Evolutionary conservation across 2,888 invertebrate species (phyloP).

Genomic region (Polietes domitor): DNA sequence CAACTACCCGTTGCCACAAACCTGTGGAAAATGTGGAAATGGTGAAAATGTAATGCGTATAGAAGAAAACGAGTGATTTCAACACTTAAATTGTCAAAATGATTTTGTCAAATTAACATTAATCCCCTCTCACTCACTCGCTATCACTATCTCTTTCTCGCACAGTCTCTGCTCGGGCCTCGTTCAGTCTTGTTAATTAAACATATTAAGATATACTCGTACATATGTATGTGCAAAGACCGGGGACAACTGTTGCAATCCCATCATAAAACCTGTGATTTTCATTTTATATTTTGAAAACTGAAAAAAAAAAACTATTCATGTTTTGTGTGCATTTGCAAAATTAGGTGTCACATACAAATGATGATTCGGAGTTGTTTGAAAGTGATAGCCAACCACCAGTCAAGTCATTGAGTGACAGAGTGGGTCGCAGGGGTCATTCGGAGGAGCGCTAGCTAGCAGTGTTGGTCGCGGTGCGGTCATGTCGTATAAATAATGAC

Average conservation of each 20-base stretch:
- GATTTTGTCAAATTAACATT: conserved; percentile 24
- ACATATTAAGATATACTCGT: no score
- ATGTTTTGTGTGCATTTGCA: not conserved
- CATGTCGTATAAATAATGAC: conserved; percentile 41
- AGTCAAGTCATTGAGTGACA: conserved; percentile 12
- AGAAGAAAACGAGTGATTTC: conserved; percentile 17
- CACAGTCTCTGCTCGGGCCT: no score
- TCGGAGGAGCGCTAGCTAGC: not conserved
- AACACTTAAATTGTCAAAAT: conserved; percentile 55
- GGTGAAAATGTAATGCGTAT: conserved; percentile 4
- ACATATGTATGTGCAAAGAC: not conserved
- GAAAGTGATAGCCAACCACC: conserved; percentile 28
- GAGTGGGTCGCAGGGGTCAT: conserved; percentile 28
- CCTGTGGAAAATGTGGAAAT: not conserved
- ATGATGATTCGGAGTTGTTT: conserved; percentile 26
- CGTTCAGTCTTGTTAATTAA: no score
- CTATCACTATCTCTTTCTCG: no score
- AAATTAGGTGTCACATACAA: conserved; percentile 27
- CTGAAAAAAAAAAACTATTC: conserved; percentile 5
- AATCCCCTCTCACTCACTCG: not conserved
- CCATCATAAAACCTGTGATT: not conserved
- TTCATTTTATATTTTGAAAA: no score
- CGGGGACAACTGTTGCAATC: conserved; percentile 7
- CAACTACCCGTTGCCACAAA: not conserved
- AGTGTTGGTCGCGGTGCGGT: not conserved